Evolutionary conservation across 2,797 vertebrate species (phyloP), one percentile per base, ranked within the genome.

Genomic region (Scarus forsteni): DNA sequence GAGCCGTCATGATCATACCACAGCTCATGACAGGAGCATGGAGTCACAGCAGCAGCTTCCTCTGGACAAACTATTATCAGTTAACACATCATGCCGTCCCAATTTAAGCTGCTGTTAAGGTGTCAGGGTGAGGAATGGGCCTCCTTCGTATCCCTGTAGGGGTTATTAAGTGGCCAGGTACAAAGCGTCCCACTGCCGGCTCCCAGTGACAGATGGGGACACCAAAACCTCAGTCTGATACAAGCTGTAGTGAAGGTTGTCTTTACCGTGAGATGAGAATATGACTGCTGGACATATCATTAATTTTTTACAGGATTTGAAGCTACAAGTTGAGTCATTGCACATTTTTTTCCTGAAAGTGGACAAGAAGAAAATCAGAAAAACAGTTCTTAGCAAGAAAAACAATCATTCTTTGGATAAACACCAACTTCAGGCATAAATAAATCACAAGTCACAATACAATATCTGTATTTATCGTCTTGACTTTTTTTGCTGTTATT

Each of bases 111-210:
- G 73, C 59, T 67, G 77, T 88, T 77, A 79, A 81, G 78, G 79
- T 81, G 75, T 85, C 84, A 87, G 67, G 19, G 55, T 81, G 78
- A 90, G 63, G 62, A 69, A 88, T 75, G 74, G 64, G 58, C 61
- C 42, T 61, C 46, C 57, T 55, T 61, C 58, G 73, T 54, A 16
- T 80, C 54, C 46, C 70, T 74, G 60, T 68, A 78, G 73, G 68
- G 62, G 79, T 90, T 89, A 88, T 89, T 89, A 89, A 85, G 60
- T 76, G 69, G 34, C 64, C 66, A 35, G 16, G 51, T 51, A 55
- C 52, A 53, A 34, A 43, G 53, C 55, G 46, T 77, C 71, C 66
- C 59, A 69, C 54, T 61, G 71, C 59, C 13, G 12, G 70, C 38
- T 78, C 70, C 73, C 13, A 15, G 52, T 64, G 79, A 85, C 58